Evolutionary conservation across 2,888 invertebrate species (phyloP).

Genomic region (Rutpela maculata): DNA sequence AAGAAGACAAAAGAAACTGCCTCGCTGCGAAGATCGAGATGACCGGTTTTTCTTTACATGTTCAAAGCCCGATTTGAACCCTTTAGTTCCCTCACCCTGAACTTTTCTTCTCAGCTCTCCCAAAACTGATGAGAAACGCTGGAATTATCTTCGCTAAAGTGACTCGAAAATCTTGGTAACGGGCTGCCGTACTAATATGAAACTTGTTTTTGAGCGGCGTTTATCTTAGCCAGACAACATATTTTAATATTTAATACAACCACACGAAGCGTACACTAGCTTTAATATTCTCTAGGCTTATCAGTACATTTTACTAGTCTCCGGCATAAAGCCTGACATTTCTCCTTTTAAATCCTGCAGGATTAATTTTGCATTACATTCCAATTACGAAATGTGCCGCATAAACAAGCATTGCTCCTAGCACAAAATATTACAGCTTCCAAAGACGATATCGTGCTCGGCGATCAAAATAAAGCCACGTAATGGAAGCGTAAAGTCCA

Average conservation of each 20-base stretch:
- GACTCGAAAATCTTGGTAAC: no score
- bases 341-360: slow-evolving; percentile 7
- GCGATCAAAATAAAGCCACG: slow-evolving; percentile 34
- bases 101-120: no score
- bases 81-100: no score
- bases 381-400: slow-evolving; percentile 7
- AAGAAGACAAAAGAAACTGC: no score
- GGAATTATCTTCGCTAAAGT: no score
- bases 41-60: no score
- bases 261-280: neutral
- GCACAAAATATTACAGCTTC: slow-evolving; percentile 15
- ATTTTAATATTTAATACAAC: neutral
- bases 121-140: no score
- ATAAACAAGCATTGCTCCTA: slow-evolving; percentile 1
- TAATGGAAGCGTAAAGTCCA: slow-evolving; percentile 39
- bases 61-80: no score
- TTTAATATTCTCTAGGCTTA: neutral
- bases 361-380: slow-evolving; percentile 7
- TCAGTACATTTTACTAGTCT: neutral
- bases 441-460: slow-evolving; percentile 4
- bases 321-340: neutral
- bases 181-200: no score
- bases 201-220: no score
- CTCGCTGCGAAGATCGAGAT: no score
- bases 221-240: neutral